Base-by-base conservation (phyloP, 1,140 invertebrate species). In the Callitettix versicolor region DNA sequence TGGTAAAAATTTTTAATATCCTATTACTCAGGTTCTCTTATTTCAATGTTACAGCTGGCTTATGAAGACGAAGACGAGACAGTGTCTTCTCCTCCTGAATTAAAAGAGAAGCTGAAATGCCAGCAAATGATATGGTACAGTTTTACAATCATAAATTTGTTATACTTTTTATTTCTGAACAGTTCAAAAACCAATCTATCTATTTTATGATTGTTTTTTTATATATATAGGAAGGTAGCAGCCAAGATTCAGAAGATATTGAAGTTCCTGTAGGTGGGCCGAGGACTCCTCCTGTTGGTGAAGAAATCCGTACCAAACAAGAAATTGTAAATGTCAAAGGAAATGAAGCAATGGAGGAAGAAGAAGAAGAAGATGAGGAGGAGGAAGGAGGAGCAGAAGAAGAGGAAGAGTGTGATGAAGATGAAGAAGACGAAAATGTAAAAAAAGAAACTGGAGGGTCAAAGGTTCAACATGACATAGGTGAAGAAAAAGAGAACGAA, bases 311-410 rank as follows among this genome's bases (percentile, higher is more conserved):
- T 14, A 26, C 49, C 14, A 24, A 21, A 41, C 1, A 20, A 12
- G 43, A 41, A 17, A 33, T 42, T 20, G 14, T 21, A n/a, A 38
- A 12, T n/a, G 22, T 46, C 12, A 53, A 51, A 17, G 40, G 44
- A 0, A 21, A 50, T n/a, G 24, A 58, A 15, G 63, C 65, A 11
- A 66, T 65, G 26, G 66, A 67, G 42, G 65, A 70, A 60, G 68
- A 69, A 63, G 58, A 70, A 48, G 64, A 41, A 1, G 56, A 70
- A 50, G 64, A 41, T 1, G 56, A 50, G 17, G 36, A 58, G 3
- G 34, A 52, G 20, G 48, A 21, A 11, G 51, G 51, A 24, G 48
- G 42, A 38, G 51, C 26, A 1, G 33, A 48, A 42, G 51, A 52
- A 30, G 43, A 48, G 11, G 46, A 22, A 2, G 18, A 24, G 22